Evolutionary conservation across 2,888 invertebrate genomes (phyloP), one percentile per base, ranked within the genome.

Genomic region (Oxycera nigricornis): DNA sequence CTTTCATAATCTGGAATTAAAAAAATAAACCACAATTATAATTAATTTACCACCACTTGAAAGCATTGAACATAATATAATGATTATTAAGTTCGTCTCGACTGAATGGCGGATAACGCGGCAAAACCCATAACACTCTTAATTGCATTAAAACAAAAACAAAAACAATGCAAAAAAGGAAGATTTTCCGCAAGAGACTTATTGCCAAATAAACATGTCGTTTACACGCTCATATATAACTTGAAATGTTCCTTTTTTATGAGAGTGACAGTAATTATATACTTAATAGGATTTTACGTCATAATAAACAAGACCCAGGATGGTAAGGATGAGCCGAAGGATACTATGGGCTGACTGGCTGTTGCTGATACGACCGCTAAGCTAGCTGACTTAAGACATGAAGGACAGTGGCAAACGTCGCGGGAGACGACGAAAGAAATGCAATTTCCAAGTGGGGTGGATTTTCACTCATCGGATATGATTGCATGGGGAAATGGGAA

Each of bases 1-100:
- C 30, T 11, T 65, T 52, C 74, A 74, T 72, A 74, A 72, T 72
- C 74, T 74, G 74, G 17, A 74, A 74, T 28, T 24, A 57, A 52
- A 57, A 52, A 59, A 31, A 61, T 70, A 41, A 57, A 22, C 59
- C 65, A 24, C 39, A 70, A 26, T 52, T 55, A 31, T 11, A 70
- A 70, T 55, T 70, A 30, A 70, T 70, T 68, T 50, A 68, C 35
- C 20, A 24, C 14, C 24, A 41, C n/a, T 20, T 35, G n/a, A 65
- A 31, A 30, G n/a, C n/a, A 17, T n/a, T 22, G 30, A 41, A 30
- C n/a, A 65, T 41, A 20, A 65, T 31, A 22, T 17, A 35, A 61
- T 61, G 20, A 39, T 11, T 22, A 35, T 65, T n/a, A 24, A 39
- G 24, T 22, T n/a, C 41, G 39, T 61, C 59, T 28, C 30, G 31